Percentiles rank a stretch among this genome's conserved stretches.
These are phyloP conservation scores for Melanocharis versteri DNA, from an alignment of 2,113 vertebrate species.

Conservation along the genomic window DNA sequence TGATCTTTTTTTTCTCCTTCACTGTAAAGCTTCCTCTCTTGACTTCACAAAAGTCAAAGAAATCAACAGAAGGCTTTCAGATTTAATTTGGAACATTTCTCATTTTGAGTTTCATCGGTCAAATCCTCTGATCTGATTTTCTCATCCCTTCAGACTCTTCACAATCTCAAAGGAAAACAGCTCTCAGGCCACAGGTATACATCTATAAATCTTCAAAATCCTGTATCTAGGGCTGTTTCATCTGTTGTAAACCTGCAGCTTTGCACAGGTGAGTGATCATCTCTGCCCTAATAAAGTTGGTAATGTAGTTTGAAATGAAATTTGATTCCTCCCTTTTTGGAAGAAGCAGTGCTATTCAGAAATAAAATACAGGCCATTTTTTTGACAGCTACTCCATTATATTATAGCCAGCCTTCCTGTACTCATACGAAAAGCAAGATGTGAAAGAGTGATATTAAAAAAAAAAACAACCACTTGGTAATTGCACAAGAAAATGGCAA, in stretches of 20 bases:
- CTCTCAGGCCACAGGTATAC: conserved; percentile 5
- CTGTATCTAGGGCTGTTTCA: conserved; percentile 13
- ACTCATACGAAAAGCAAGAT: not conserved
- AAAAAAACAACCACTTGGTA: not conserved
- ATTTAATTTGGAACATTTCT: conserved; percentile 57
- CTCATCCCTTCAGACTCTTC: conserved; percentile 35
- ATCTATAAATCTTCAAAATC: conserved; percentile 59
- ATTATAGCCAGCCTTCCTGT: not conserved
- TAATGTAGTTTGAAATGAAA: conserved; percentile 63
- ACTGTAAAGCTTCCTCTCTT: not conserved
- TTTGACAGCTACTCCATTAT: conserved; percentile 3
- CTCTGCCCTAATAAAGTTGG: conserved; percentile 39
- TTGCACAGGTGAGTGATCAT: conserved; percentile 55
- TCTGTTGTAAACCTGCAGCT: conserved; percentile 36
- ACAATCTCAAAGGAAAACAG: conserved; percentile 50
- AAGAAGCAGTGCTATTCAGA: conserved; percentile 46
- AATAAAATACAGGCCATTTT: conserved; percentile 51
- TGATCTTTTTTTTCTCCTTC: not conserved
- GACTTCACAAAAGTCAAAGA: conserved; percentile 23
- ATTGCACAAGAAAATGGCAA: conserved; percentile 24
- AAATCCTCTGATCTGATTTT: conserved; percentile 56
- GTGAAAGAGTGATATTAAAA: not conserved
- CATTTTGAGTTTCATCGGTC: conserved; percentile 34
- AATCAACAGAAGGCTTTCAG: conserved; percentile 6
- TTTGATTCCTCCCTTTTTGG: conserved; percentile 38